phyloP scores from a whole-genome alignment of 2,113 vertebrate genomes.

The Ptilorrhoa leucosticta region DNA sequence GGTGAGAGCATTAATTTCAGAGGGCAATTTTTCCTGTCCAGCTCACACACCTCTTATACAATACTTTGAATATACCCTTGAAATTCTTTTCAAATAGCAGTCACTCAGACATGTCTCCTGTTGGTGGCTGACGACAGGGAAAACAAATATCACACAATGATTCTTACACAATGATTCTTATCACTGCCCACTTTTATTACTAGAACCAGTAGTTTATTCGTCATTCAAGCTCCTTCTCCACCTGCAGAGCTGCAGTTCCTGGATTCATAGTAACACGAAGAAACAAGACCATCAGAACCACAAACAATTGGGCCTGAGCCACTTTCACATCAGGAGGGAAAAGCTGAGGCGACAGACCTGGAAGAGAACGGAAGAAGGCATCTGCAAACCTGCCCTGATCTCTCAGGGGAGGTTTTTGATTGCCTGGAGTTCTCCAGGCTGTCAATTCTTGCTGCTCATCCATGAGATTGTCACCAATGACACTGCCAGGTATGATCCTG shows the following conservation, averaged over 20 bases:
- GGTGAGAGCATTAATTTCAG: not conserved
- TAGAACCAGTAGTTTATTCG: not conserved
- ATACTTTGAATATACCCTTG: not conserved
- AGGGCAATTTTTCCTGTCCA: not conserved
- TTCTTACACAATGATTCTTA: not conserved
- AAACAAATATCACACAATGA: not conserved
- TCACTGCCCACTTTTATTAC: not conserved
- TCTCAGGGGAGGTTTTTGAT: not conserved
- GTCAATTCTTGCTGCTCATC: not conserved
- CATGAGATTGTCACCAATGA: not conserved
- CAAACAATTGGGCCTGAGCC: not conserved
- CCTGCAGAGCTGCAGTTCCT: not conserved
- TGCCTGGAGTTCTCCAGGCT: not conserved
- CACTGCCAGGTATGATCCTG: not conserved
- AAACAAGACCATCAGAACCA: not conserved
- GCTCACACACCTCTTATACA: not conserved
- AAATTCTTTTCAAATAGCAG: not conserved
- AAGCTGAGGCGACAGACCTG: not conserved
- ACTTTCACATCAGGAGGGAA: rapidly evolving
- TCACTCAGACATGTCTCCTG: not conserved
- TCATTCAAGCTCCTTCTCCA: not conserved
- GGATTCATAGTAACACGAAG: rapidly evolving
- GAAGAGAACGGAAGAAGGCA: not conserved
- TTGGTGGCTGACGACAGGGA: not conserved
- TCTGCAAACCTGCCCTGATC: not conserved